Evolutionary conservation across 2,888 invertebrate species (phyloP).

Genomic region (Synergus umbraculus): DNA sequence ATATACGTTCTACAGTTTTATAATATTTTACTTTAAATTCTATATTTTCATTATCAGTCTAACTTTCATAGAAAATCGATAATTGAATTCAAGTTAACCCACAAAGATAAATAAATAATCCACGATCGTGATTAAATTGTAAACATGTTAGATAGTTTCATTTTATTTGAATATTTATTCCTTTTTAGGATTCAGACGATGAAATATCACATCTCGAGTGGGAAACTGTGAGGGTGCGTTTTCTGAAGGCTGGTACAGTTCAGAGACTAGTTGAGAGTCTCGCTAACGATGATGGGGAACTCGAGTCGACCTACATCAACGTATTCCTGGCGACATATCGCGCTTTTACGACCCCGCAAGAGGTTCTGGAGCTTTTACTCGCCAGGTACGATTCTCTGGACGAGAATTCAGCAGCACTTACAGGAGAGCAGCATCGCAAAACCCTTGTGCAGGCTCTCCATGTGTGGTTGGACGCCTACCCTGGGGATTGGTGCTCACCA

Average conservation of each 20-base stretch:
- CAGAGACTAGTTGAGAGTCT: constrained; percentile 95
- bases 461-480: constrained; percentile 98
- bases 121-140: no score
- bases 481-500: constrained; percentile 92
- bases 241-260: constrained; percentile 97
- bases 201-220: constrained; percentile 98
- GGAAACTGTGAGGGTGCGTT: constrained; percentile 97
- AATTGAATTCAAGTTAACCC: neutral
- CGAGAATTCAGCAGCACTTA: constrained; percentile 79
- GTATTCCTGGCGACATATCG: constrained; percentile 97
- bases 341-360: constrained; percentile 91
- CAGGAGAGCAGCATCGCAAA: constrained; percentile 87
- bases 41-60: neutral
- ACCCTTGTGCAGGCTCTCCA: constrained; percentile 93
- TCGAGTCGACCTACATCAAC: constrained; percentile 98
- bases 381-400: constrained; percentile 87
- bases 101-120: neutral
- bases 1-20: neutral
- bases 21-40: neutral
- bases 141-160: no score
- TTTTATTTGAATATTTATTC: constrained; percentile 39
- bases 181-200: constrained; percentile 89
- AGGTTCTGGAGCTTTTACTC: constrained; percentile 90
- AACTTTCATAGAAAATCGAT: constrained; percentile 23
- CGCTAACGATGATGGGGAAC: constrained; percentile 95